These are phyloP conservation scores for Mechanitis mazaeus DNA, from an alignment of 2,888 invertebrate genomes.

Conservation along the genomic window DNA sequence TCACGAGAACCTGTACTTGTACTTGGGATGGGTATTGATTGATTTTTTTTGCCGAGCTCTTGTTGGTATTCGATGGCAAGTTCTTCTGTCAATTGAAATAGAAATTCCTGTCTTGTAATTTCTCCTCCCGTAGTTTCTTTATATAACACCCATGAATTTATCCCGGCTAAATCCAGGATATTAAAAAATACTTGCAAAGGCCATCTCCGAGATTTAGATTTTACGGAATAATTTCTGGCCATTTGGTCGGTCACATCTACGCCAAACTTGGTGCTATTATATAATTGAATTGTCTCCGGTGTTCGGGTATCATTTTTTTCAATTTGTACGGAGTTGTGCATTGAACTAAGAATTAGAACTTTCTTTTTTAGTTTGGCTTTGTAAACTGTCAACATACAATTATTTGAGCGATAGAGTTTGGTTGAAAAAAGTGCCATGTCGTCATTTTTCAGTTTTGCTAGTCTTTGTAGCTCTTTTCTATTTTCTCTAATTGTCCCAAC, in stretches of 20 bases:
- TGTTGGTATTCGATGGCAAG: conserved; percentile 2
- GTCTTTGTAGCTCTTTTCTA: conserved; percentile 8
- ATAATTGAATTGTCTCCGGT: conserved; percentile 8
- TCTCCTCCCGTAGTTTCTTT: conserved; percentile 16
- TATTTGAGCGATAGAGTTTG: conserved; percentile 2
- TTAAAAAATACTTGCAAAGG: conserved; percentile 31
- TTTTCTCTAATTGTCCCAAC: conserved; percentile 6
- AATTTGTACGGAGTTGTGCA: conserved; percentile 6
- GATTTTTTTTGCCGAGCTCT: no score
- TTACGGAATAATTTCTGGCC: conserved; percentile 8
- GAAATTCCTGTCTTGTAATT: conserved; percentile 15
- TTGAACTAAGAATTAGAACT: conserved; percentile 10
- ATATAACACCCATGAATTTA: not conserved
- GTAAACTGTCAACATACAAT: conserved; percentile 6
- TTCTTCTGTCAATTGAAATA: conserved; percentile 11
- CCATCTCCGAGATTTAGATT: conserved; percentile 32
- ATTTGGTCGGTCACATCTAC: conserved; percentile 7
- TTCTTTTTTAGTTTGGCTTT: conserved; percentile 7
- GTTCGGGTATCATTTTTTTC: not conserved
- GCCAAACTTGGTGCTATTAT: conserved; percentile 10
- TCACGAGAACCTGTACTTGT: no score
- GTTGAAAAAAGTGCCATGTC: conserved; percentile 1
- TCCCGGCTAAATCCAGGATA: not conserved
- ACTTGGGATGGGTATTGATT: no score
- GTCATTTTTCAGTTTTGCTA: conserved; percentile 3